Evolutionary conservation across 2,797 vertebrate species (phyloP), one percentile per base, ranked within the genome.

Genomic region (Chloroceryle amazona): DNA sequence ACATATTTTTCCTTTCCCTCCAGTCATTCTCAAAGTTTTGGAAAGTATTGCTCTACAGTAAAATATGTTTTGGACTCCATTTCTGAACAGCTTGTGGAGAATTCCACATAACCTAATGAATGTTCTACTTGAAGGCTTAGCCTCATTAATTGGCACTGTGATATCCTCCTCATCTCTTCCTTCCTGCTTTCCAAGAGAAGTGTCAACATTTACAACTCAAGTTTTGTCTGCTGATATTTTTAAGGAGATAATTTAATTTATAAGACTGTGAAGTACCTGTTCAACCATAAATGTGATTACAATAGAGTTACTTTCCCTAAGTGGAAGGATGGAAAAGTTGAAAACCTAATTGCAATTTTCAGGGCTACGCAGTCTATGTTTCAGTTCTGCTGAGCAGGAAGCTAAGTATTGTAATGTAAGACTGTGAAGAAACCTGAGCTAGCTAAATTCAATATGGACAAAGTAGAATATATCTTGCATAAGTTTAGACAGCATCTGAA

Each of bases 61-160:
- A 87, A 92, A 81, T 81, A 58, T 28, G 14, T 65, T 92, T 91
- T 94, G 92, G 91, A 90, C n/a, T 39, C 39, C 33, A 41, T 86
- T 90, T 92, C 79, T 87, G 87, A 97, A 83, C 81, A 93, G 75
- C 86, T 94, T 94, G 78, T 52, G 83, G 52, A 91, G 33, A 92
- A 72, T 86, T 23, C 65, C 61, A 81, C 68, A 73, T 82, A 91
- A 88, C 68, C 79, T 93, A 94, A 87, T 86, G 79, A 91, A 94
- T 86, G 72, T 81, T 92, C 25, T 73, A 83, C 72, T 93, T 88
- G 95, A 96, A 94, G 87, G 29, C 33, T 80, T 96, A 58, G 81
- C 85, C 85, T 89, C 89, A 79, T 91, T 90, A 91, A 93, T 21
- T 91, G 65, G 66, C 70, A 70, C 63, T 51, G 55, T 88, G 67